A percentile compares a stretch with the other conserved stretches of the same genome.
phyloP scores from a whole-genome alignment of 2,888 invertebrate species.

The Harmothoe impar region DNA sequence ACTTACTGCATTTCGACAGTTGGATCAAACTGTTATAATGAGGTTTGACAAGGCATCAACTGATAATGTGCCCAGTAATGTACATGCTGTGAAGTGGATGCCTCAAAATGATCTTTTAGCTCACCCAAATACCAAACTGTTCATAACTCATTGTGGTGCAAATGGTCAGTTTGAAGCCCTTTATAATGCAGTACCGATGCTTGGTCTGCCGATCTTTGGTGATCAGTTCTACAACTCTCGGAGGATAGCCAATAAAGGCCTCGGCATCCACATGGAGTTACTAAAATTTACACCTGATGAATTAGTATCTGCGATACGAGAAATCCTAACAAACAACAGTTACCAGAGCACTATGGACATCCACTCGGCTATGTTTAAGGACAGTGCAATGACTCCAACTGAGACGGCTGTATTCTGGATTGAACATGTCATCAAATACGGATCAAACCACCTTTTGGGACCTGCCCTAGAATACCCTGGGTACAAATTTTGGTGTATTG shows the following conservation, averaged over 20 bases:
- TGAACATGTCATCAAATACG: slow-evolving; percentile 74
- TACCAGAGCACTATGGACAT: slow-evolving; percentile 68
- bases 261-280: slow-evolving; percentile 65
- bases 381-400: slow-evolving; percentile 67
- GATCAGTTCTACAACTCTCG: slow-evolving; percentile 72
- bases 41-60: background rate
- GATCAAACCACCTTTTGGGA: slow-evolving; percentile 72
- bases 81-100: background rate
- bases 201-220: slow-evolving; percentile 72
- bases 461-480: slow-evolving; percentile 71
- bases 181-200: slow-evolving; percentile 74
- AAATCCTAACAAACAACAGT: slow-evolving; percentile 66
- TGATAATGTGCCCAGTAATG: background rate
- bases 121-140: slow-evolving; percentile 56
- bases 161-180: slow-evolving; percentile 73
- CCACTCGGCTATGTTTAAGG: slow-evolving; percentile 69
- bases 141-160: slow-evolving; percentile 74
- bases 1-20: background rate
- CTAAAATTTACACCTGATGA: slow-evolving; percentile 64
- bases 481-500: slow-evolving; percentile 73
- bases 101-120: slow-evolving; percentile 31
- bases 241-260: slow-evolving; percentile 69
- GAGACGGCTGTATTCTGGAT: slow-evolving; percentile 73
- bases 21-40: background rate
- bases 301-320: slow-evolving; percentile 65